Evolutionary conservation across 2,888 invertebrate genomes (phyloP).

Genomic region (Synergus laeviventris): DNA sequence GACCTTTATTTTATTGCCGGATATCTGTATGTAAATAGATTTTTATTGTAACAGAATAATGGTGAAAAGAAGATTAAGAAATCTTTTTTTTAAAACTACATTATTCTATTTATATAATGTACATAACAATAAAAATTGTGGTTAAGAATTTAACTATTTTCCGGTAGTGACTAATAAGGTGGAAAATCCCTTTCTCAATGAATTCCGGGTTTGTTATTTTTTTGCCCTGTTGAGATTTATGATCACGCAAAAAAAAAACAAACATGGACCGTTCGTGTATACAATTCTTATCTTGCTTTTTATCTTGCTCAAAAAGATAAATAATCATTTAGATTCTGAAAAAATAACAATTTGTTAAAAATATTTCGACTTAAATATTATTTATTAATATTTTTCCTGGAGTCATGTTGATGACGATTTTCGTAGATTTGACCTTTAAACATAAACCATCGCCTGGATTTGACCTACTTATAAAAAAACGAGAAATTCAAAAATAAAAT

Average conservation of each 20-base stretch:
- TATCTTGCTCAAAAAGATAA: too few relatives aligned
- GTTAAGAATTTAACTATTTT: neutral
- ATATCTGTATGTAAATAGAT: neutral
- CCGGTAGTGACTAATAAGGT: too few relatives aligned
- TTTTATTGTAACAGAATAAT: neutral
- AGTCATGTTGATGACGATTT: neutral
- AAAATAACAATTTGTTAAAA: too few relatives aligned
- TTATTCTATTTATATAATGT: neutral
- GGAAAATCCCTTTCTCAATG: too few relatives aligned
- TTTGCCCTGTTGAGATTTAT: too few relatives aligned
- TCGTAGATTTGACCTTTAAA: neutral
- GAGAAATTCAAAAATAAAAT: neutral
- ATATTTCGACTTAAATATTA: too few relatives aligned
- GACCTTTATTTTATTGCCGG: neutral
- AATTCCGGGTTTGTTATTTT: too few relatives aligned
- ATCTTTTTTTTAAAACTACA: neutral
- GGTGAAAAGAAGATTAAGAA: neutral
- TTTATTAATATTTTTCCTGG: too few relatives aligned
- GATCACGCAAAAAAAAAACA: too few relatives aligned
- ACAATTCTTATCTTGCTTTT: too few relatives aligned
- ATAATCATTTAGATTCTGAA: too few relatives aligned
- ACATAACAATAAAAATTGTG: neutral
- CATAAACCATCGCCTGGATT: neutral
- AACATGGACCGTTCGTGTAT: too few relatives aligned
- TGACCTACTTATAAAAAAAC: neutral